phyloP scores from a whole-genome alignment of 1,140 invertebrate species.

The Drosophila sturtevanti region DNA sequence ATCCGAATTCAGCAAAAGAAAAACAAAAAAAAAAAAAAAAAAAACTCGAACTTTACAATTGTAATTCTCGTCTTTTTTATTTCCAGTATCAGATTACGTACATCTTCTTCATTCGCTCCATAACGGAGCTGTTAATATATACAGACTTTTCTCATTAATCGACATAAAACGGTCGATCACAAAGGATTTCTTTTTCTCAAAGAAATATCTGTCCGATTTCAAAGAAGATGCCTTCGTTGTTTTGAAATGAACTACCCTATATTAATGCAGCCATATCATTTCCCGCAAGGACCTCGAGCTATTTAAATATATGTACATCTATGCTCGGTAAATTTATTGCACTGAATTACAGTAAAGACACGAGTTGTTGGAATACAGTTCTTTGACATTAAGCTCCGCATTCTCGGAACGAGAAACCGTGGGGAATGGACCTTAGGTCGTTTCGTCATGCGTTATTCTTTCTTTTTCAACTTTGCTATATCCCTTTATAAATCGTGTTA shows the following conservation, averaged over 20 bases:
- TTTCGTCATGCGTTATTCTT: background rate
- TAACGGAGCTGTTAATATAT: no score
- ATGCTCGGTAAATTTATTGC: no score
- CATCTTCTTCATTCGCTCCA: no score
- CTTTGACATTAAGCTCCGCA: no score
- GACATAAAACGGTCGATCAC: no score
- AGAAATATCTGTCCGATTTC: background rate
- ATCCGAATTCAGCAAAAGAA: no score
- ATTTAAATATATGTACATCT: no score
- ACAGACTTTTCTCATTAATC: no score
- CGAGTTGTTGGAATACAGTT: no score
- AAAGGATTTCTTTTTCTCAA: background rate
- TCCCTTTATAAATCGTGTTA: background rate
- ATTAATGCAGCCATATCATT: background rate
- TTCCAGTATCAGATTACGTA: no score
- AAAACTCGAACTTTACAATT: background rate
- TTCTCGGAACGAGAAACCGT: background rate
- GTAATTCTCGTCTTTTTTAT: background rate
- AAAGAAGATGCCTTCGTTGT: background rate
- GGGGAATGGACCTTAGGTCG: background rate
- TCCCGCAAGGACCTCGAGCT: background rate
- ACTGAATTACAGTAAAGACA: no score
- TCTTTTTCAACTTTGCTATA: background rate
- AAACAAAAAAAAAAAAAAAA: no score
- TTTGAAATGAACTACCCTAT: background rate